Conservation (phyloP, 1,140 invertebrate genomes). For the Lordiphosa mommai region DNA sequence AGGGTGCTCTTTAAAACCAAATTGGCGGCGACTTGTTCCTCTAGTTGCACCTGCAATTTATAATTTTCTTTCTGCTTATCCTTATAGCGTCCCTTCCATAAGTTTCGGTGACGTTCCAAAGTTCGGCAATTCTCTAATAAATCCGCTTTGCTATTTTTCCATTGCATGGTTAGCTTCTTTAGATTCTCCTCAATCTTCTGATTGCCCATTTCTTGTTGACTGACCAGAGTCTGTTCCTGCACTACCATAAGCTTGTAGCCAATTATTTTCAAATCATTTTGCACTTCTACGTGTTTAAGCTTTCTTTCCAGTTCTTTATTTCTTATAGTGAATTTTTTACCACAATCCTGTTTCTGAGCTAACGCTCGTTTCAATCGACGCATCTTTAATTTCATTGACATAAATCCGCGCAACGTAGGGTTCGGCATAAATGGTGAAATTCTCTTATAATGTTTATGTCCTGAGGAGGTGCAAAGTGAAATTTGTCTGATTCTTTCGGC, state of each 20-base stretch:
- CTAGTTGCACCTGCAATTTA: too few species aligned
- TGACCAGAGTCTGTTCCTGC: not conserved
- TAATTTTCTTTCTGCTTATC: too few species aligned
- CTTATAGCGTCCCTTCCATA: too few species aligned
- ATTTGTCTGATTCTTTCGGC: not conserved
- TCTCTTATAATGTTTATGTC: not conserved
- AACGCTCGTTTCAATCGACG: too few species aligned
- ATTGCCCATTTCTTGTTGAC: not conserved
- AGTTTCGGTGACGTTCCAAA: too few species aligned
- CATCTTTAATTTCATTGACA: too few species aligned
- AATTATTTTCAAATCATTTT: not conserved
- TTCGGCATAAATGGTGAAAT: not conserved
- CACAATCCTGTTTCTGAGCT: not conserved
- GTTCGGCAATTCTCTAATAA: not conserved
- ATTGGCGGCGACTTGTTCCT: too few species aligned
- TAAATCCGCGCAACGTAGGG: not conserved
- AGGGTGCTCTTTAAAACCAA: too few species aligned
- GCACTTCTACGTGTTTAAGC: not conserved
- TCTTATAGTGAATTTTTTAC: not conserved
- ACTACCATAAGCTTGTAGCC: slow-evolving; percentile 2
- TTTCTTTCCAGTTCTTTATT: not conserved
- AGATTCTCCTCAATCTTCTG: not conserved
- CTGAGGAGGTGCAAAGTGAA: not conserved
- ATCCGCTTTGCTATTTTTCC: not conserved
- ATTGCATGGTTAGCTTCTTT: not conserved